phyloP scores from a whole-genome alignment of 2,888 invertebrate genomes.

The Orthonevra nobilis region DNA sequence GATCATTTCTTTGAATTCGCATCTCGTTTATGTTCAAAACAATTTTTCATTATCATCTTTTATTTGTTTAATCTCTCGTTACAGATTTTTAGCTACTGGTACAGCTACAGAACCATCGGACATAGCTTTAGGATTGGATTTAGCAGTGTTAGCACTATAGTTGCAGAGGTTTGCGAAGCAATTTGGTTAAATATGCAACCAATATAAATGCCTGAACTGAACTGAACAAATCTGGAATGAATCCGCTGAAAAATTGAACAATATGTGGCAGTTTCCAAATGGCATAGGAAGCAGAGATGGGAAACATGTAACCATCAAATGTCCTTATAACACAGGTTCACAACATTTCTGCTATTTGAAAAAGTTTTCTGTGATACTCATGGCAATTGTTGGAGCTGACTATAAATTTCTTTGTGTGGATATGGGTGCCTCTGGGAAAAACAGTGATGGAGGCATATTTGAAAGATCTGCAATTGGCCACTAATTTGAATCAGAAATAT shows the following conservation, averaged over 20 bases:
- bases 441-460: too few relatives aligned
- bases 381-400: too few relatives aligned
- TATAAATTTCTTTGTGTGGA: too few relatives aligned
- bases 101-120: background rate
- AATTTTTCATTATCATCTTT: slow-evolving; percentile 4
- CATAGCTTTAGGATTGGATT: background rate
- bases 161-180: slow-evolving; percentile 1
- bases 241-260: background rate
- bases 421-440: too few relatives aligned
- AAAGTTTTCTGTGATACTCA: too few relatives aligned
- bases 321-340: background rate
- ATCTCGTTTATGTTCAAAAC: background rate
- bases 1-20: background rate
- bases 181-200: background rate
- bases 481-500: background rate
- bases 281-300: slow-evolving; percentile 9
- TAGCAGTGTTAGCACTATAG: background rate
- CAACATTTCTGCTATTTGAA: background rate
- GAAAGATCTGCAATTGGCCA: too few relatives aligned
- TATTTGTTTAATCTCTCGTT: slow-evolving; percentile 8
- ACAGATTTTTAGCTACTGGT: slow-evolving; percentile 9
- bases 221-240: slow-evolving; percentile 5
- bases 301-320: slow-evolving; percentile 5
- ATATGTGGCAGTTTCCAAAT: slow-evolving; percentile 8
- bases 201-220: background rate